A percentile compares a stretch with the other conserved stretches of the same genome.
Conservation (phyloP, 2,797 vertebrate species). For the Synaphobranchus kaupii region DNA sequence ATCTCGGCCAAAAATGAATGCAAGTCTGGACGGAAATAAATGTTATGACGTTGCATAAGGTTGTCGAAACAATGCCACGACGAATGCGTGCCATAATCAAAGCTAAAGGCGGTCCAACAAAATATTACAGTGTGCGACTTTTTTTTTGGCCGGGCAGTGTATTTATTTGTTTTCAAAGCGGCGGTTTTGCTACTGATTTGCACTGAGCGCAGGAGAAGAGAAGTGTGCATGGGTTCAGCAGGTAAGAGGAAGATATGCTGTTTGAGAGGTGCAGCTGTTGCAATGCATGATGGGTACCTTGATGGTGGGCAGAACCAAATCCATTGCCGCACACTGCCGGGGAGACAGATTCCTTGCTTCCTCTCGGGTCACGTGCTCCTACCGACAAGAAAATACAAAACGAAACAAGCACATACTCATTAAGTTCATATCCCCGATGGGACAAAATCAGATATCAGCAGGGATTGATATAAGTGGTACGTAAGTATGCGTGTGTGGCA, state of each 20-base stretch:
- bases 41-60: no score
- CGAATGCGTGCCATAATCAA: no score
- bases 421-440: neutral
- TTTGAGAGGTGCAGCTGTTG: neutral
- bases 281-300: constrained; percentile 76
- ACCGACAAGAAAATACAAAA: neutral
- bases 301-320: constrained; percentile 91
- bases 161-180: neutral
- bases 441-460: neutral
- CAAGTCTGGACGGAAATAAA: no score
- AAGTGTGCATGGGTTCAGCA: neutral
- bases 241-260: neutral
- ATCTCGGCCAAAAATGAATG: no score
- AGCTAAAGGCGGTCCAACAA: no score
- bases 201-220: no score
- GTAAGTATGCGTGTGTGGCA: no score
- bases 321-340: constrained; percentile 92
- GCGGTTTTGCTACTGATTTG: neutral
- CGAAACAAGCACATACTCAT: neutral
- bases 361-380: constrained; percentile 85
- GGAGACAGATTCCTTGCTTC: constrained; percentile 88
- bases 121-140: no score
- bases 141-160: no score
- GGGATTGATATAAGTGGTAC: no score
- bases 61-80: no score